A percentile compares a stretch with the other conserved stretches of the same genome.
phyloP scores from a whole-genome alignment of 92 coral and sea anemone species.

The Zoanthus gigantus region DNA sequence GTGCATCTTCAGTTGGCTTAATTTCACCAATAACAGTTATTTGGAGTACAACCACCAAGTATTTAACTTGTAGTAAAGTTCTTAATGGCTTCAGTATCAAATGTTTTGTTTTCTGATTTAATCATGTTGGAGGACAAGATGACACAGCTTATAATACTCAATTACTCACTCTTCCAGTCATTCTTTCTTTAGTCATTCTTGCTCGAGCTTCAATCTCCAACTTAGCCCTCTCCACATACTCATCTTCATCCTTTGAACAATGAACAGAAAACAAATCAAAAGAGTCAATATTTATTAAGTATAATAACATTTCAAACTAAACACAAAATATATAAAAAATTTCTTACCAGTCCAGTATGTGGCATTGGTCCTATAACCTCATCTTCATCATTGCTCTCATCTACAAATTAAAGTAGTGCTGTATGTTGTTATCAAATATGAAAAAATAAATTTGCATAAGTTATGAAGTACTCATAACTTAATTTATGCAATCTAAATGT shows the following conservation, averaged over 20 bases:
- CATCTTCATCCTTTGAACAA: slow-evolving; percentile 55
- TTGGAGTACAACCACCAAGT: too few species aligned
- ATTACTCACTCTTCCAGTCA: slow-evolving; percentile 81
- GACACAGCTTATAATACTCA: not conserved
- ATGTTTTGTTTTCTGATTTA: too few species aligned
- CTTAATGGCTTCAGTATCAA: too few species aligned
- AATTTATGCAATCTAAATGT: too few species aligned
- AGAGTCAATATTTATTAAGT: not conserved
- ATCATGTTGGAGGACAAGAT: too few species aligned
- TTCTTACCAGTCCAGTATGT: slow-evolving; percentile 69
- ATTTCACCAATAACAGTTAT: too few species aligned
- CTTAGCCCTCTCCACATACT: slow-evolving; percentile 69
- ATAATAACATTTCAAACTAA: not conserved
- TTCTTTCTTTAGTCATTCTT: slow-evolving; percentile 74
- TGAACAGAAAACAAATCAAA: not conserved
- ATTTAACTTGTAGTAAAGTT: too few species aligned
- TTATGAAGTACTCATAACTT: too few species aligned
- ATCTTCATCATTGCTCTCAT: slow-evolving; percentile 55
- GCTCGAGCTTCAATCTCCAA: slow-evolving; percentile 93
- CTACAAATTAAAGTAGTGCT: not conserved
- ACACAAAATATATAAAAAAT: not conserved
- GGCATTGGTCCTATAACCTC: slow-evolving; percentile 89
- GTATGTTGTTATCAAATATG: too few species aligned
- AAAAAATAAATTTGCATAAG: too few species aligned
- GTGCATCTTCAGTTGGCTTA: too few species aligned